These are phyloP conservation scores for Cyclina sinensis DNA, from an alignment of 1,140 invertebrate species.

Conservation along the genomic window DNA sequence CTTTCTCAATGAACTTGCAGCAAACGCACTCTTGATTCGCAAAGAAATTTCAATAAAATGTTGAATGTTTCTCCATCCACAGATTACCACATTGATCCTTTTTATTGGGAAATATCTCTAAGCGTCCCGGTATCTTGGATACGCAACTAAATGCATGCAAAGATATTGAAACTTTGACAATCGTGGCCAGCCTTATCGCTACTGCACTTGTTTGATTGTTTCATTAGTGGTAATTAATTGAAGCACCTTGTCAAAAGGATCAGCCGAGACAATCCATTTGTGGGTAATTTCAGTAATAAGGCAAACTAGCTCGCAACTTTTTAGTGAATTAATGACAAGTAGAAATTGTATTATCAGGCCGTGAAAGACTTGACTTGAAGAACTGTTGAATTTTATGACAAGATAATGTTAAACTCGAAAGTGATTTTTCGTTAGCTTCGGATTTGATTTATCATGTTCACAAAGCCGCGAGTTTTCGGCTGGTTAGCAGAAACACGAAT, in stretches of 20 bases:
- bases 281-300: not conserved
- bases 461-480: no score
- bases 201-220: constrained; percentile 30
- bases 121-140: constrained; percentile 1
- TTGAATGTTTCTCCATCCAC: not conserved
- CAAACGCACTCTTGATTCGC: no score
- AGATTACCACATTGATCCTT: not conserved
- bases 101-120: constrained; percentile 13
- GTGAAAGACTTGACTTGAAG: no score
- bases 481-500: no score
- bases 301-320: not conserved
- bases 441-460: no score
- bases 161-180: constrained; percentile 6
- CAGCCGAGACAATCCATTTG: not conserved
- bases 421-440: no score
- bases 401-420: no score
- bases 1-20: no score
- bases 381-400: no score
- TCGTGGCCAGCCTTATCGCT: not conserved
- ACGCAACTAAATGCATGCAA: not conserved
- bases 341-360: no score
- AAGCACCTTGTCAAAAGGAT: constrained; percentile 27
- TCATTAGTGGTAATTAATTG: constrained; percentile 38
- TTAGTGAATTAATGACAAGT: no score
- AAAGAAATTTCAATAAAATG: no score